Conservation (phyloP, 2,797 vertebrate genomes). For the Gobio occitaniae region DNA sequence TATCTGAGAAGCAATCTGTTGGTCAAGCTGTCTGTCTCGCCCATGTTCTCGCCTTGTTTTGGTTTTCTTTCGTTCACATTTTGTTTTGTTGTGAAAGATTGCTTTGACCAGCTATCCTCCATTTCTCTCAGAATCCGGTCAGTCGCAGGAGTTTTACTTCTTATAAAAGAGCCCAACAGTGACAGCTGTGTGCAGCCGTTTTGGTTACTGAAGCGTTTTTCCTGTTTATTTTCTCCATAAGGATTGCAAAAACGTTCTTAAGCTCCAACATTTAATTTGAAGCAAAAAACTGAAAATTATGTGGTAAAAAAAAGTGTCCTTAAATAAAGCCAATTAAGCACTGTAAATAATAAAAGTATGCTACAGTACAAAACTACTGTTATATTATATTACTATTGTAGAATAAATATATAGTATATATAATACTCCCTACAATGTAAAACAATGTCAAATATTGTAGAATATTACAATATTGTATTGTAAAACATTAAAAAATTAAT, state of each 20-base stretch:
- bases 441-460: neutral
- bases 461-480: neutral
- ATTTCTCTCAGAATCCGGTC: slow-evolving; percentile 1
- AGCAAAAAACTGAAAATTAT: neutral
- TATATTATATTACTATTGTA: neutral
- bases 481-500: neutral
- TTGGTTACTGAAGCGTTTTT: neutral
- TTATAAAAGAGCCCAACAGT: neutral
- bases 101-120: no score
- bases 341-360: neutral
- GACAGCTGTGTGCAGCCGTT: neutral
- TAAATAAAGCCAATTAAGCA: neutral
- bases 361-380: neutral
- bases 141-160: neutral
- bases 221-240: neutral
- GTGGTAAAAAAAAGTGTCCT: neutral
- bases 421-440: neutral
- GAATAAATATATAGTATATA: neutral
- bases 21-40: slow-evolving; percentile 40
- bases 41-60: neutral
- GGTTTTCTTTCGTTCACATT: neutral
- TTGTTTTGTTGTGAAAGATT: neutral
- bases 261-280: neutral
- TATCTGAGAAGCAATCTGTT: slow-evolving; percentile 26
- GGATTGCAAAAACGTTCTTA: neutral